Percentiles rank a stretch among this genome's conserved stretches.
These are phyloP conservation scores for Baryphthengus martii DNA, from an alignment of 2,113 vertebrate genomes.

Conservation along the genomic window DNA sequence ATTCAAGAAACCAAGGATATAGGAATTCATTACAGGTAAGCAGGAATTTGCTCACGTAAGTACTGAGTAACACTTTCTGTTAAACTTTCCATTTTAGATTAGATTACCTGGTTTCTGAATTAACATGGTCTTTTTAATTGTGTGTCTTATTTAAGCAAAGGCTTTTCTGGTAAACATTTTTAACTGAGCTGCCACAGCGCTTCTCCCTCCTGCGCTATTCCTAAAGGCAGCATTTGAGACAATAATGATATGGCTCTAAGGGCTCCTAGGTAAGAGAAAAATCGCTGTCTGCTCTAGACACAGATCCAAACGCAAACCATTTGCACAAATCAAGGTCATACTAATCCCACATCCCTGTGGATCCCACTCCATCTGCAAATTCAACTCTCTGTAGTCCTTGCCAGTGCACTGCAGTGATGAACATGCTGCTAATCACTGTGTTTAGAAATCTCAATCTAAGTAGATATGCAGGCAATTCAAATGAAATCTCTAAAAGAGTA, in stretches of 20 bases:
- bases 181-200: background rate
- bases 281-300: background rate
- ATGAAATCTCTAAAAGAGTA: background rate
- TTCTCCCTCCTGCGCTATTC: rapidly evolving
- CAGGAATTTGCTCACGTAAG: background rate
- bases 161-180: background rate
- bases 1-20: background rate
- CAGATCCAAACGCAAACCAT: background rate
- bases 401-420: background rate
- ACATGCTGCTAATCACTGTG: background rate
- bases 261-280: background rate
- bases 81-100: background rate
- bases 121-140: background rate
- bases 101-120: background rate
- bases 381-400: background rate
- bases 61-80: background rate
- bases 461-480: background rate
- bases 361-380: background rate
- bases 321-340: background rate
- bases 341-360: background rate
- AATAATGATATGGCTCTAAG: background rate
- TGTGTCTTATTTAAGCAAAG: background rate
- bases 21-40: background rate
- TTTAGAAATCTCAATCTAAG: background rate
- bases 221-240: background rate